A percentile compares a stretch with the other conserved stretches of the same genome.
These are phyloP conservation scores for Peromyscus eremicus DNA, from an alignment of 2,797 vertebrate genomes.

Conservation along the genomic window DNA sequence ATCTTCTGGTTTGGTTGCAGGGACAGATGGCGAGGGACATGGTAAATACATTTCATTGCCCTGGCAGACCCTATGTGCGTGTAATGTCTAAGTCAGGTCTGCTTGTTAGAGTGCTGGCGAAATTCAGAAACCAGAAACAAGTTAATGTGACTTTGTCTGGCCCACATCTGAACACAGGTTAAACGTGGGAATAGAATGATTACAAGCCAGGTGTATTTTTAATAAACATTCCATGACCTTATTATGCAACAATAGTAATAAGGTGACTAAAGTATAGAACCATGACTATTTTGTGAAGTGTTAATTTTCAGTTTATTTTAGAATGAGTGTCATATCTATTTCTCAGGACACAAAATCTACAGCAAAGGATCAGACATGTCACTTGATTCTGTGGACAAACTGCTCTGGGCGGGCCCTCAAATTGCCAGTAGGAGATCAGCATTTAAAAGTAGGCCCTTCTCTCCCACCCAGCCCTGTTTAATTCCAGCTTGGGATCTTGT, in stretches of 20 bases:
- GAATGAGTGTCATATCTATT: not conserved
- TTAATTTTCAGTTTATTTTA: conserved; percentile 29
- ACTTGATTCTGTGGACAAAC: not conserved
- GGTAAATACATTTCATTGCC: not conserved
- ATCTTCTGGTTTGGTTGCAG: not conserved
- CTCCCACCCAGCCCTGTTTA: not conserved
- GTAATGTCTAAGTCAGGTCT: not conserved
- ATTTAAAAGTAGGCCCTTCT: not conserved
- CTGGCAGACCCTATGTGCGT: accelerated
- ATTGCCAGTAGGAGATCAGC: not conserved
- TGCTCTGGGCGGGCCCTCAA: not conserved
- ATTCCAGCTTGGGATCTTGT: not conserved
- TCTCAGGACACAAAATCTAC: not conserved
- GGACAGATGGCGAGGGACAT: not conserved
- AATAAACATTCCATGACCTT: not conserved
- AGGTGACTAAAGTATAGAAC: not conserved
- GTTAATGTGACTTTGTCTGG: not conserved
- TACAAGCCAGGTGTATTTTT: not conserved
- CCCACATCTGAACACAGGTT: not conserved
- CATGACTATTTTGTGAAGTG: conserved; percentile 9
- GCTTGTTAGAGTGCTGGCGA: not conserved
- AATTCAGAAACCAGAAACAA: not conserved
- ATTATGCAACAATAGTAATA: not conserved
- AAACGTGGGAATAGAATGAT: not conserved
- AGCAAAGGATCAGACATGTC: not conserved